phyloP scores from a whole-genome alignment of 2,888 invertebrate genomes.

The Nyleta sp. region DNA sequence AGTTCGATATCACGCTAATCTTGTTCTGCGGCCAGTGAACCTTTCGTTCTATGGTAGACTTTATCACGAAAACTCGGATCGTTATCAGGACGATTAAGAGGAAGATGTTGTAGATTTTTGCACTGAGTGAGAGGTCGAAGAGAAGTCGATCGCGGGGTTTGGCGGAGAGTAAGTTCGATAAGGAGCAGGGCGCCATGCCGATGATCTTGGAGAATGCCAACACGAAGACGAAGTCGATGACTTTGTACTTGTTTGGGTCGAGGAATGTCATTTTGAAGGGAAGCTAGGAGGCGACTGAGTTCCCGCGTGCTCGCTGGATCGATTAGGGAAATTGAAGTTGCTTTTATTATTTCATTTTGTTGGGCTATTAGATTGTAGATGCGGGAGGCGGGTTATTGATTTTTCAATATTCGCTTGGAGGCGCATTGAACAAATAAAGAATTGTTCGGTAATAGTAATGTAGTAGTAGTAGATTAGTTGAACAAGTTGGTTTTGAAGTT shows the following conservation, averaged over 20 bases:
- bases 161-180: background rate
- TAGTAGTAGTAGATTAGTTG: too few species aligned
- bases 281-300: background rate
- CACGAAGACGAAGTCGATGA: background rate
- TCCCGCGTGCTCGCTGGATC: too few species aligned
- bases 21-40: too few species aligned
- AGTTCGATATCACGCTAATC: background rate
- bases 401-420: too few species aligned
- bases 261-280: background rate
- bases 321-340: background rate
- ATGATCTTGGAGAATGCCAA: constrained; percentile 13
- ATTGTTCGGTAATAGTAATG: too few species aligned
- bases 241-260: background rate
- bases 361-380: too few species aligned
- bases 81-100: background rate
- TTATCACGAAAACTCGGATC: background rate
- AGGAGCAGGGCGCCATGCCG: constrained; percentile 4
- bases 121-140: background rate
- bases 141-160: background rate
- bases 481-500: too few species aligned
- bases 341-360: background rate
- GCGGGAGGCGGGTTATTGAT: too few species aligned
- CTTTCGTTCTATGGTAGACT: background rate
- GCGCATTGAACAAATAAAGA: too few species aligned
- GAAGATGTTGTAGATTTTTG: constrained; percentile 12